Evolutionary conservation across 2,888 invertebrate genomes (phyloP), one percentile per base, ranked within the genome.

Genomic region (Arenicola marina): DNA sequence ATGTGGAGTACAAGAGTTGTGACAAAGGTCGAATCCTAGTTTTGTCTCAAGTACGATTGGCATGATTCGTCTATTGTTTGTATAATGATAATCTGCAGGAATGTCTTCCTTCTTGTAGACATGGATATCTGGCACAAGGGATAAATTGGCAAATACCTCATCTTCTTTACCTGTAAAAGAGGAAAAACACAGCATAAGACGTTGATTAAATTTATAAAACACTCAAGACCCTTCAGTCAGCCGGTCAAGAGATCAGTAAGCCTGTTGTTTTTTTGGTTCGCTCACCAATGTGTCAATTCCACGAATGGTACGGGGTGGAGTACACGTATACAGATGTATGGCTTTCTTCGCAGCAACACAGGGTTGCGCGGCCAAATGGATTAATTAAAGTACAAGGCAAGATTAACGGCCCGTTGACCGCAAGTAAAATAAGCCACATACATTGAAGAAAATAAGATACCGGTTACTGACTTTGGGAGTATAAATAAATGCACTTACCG

Each of bases 81-180:
- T 71, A 65, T 76, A 82, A 62, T 82, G 79, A 61, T 69, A 80
- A n/a, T 76, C 54, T 4, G 56, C 65, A 21, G 82, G 81, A 28
- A 82, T 75, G 18, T 78, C 75, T 54, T 74, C 68, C 59, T 72
- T 77, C 48, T 64, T 67, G 62, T 78, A 81, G 3, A 79, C 79
- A 51, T 69, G 66, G 24, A 76, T 62, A 67, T 78, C 64, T 18
- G 58, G 45, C 1, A 63, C 33, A 3, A 34, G 63, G 61, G 33
- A 75, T 65, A 24, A 61, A 62, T n/a, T 70, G 43, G 67, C 62
- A 57, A 70, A 70, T 11, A 78, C 67, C 55, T 73, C 74, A 2
- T 74, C 43, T 43, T 31, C 15, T 44, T 15, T 7, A 15, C 38
- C 43, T 56, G 38, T 24, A 31, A n/a, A 43, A 7, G 32, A 28